These are phyloP conservation scores for Dicentrarchus labrax DNA, from an alignment of 2,113 vertebrate genomes.

Conservation along the genomic window DNA sequence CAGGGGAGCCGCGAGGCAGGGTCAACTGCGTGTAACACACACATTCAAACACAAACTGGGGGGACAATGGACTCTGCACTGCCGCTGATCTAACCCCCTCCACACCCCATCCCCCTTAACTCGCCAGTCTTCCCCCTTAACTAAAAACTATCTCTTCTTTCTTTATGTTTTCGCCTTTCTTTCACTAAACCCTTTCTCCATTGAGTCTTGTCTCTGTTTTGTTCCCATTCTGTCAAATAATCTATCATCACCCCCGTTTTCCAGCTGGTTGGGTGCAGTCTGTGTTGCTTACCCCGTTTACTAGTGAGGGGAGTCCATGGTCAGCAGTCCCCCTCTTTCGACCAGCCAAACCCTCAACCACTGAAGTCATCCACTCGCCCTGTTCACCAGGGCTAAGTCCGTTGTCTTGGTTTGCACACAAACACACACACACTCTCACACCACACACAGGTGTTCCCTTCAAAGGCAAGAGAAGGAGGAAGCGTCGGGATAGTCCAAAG, in stretches of 20 bases:
- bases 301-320: slow-evolving; percentile 76
- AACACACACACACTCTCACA: slow-evolving; percentile 28
- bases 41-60: slow-evolving; percentile 50
- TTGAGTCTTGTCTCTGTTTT: slow-evolving; percentile 26
- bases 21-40: slow-evolving; percentile 42
- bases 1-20: slow-evolving; percentile 50
- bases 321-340: slow-evolving; percentile 61
- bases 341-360: slow-evolving; percentile 61
- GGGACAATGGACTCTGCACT: slow-evolving; percentile 62
- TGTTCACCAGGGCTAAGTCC: slow-evolving; percentile 49
- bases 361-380: slow-evolving; percentile 73
- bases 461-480: slow-evolving; percentile 42
- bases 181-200: slow-evolving; percentile 5
- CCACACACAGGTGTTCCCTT: slow-evolving; percentile 70
- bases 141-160: slow-evolving; percentile 22
- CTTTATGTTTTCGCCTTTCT: not conserved
- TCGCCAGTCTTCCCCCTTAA: not conserved
- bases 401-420: slow-evolving; percentile 25
- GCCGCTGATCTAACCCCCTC: not conserved
- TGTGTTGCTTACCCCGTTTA: slow-evolving; percentile 72
- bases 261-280: slow-evolving; percentile 50
- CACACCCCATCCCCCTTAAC: slow-evolving; percentile 2
- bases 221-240: slow-evolving; percentile 56
- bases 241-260: slow-evolving; percentile 45
- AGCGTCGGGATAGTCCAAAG: slow-evolving; percentile 68